Conservation (phyloP, 2,113 vertebrate species). For the Trichechus manatus region DNA sequence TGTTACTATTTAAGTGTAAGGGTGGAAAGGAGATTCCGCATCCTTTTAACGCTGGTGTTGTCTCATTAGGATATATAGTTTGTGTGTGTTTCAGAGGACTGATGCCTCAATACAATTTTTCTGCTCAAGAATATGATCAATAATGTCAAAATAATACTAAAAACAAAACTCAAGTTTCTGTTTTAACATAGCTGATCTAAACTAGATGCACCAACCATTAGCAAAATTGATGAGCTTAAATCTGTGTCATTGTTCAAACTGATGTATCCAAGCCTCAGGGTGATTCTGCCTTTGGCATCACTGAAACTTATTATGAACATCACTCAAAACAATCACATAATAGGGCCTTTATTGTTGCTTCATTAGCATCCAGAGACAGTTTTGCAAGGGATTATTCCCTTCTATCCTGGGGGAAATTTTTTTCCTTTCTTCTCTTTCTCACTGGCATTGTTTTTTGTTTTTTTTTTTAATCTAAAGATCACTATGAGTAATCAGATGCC, state of each 20-base stretch:
- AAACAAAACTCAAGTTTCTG: slow-evolving; percentile 55
- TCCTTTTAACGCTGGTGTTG: neutral
- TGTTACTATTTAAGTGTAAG: neutral
- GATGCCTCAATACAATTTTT: neutral
- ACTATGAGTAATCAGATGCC: slow-evolving; percentile 70
- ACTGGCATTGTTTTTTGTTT: slow-evolving; percentile 49
- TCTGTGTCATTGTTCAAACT: slow-evolving; percentile 67
- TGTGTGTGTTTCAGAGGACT: neutral
- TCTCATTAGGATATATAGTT: neutral
- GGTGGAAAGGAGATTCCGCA: no score
- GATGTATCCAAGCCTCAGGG: slow-evolving; percentile 46
- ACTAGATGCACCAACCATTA: slow-evolving; percentile 56
- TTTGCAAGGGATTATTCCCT: slow-evolving; percentile 70
- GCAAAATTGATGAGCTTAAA: slow-evolving; percentile 55
- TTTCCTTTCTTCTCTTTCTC: slow-evolving; percentile 53
- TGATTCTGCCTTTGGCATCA: slow-evolving; percentile 55
- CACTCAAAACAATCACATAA: slow-evolving; percentile 53
- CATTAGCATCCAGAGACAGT: slow-evolving; percentile 76
- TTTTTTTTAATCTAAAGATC: slow-evolving; percentile 76
- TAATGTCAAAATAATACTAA: slow-evolving; percentile 57
- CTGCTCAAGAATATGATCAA: slow-evolving; percentile 55
- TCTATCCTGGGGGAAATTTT: slow-evolving; percentile 64
- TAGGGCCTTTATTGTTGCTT: slow-evolving; percentile 64
- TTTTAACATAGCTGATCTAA: slow-evolving; percentile 66
- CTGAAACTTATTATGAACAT: slow-evolving; percentile 69